A percentile compares a stretch with the other conserved stretches of the same genome.
phyloP scores from a whole-genome alignment of 2,113 vertebrate species.

The Platysternon megacephalum region DNA sequence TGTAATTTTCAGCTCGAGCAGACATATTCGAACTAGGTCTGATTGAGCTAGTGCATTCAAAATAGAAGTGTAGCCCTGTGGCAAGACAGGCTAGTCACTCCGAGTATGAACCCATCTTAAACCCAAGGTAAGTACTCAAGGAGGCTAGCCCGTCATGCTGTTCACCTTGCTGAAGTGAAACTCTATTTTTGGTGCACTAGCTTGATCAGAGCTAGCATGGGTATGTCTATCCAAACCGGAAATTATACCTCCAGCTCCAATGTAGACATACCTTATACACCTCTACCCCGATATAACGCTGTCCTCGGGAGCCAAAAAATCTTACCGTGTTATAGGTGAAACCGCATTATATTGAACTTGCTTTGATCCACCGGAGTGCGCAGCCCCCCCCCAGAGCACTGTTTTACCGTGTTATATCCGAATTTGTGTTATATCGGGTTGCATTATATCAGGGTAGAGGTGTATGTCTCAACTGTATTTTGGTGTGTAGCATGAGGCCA shows the following conservation, averaged over 20 bases:
- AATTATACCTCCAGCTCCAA: not conserved
- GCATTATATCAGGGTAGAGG: no score
- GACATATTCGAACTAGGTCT: not conserved
- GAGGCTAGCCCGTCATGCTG: not conserved
- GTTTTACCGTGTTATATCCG: no score
- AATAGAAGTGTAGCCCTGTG: not conserved
- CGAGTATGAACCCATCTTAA: not conserved
- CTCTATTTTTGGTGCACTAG: not conserved
- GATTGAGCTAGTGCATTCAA: not conserved
- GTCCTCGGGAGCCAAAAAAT: no score
- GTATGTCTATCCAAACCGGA: not conserved
- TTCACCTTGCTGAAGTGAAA: not conserved
- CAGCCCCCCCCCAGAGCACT: no score
- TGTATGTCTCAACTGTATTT: not conserved
- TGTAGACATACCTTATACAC: not conserved
- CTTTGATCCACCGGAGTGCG: no score
- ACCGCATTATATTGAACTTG: no score
- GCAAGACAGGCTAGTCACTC: not conserved
- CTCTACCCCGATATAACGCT: no score
- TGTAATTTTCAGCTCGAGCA: not conserved
- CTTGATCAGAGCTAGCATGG: not conserved
- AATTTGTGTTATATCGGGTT: no score
- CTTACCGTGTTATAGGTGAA: no score
- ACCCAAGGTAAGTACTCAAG: not conserved
- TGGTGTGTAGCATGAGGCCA: not conserved